Evolutionary conservation across 2,888 invertebrate genomes (phyloP).

Genomic region (Amphipoea lucens): DNA sequence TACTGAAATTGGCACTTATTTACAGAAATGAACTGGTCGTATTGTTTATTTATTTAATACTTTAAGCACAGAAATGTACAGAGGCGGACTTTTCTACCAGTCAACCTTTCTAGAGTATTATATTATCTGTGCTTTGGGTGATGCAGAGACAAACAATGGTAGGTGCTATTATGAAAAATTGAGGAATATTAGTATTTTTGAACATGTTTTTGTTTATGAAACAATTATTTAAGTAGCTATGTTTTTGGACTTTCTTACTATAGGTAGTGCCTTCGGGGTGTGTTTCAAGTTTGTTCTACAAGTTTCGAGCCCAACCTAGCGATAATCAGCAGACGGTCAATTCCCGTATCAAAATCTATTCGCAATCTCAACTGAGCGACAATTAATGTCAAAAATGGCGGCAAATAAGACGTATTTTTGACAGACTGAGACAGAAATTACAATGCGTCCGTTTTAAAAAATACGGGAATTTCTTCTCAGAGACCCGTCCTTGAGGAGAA

Average conservation of each 20-base stretch:
- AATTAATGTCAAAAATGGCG: too few relatives aligned
- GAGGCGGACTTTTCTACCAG: too few relatives aligned
- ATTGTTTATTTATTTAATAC: constrained; percentile 1
- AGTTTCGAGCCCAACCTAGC: neutral
- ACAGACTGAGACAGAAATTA: neutral
- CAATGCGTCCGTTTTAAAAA: too few relatives aligned
- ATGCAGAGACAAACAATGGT: too few relatives aligned
- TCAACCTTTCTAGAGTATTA: too few relatives aligned
- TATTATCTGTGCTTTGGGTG: too few relatives aligned
- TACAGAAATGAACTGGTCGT: constrained; percentile 14
- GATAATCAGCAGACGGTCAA: neutral
- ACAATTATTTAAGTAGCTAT: neutral
- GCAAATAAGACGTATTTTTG: neutral
- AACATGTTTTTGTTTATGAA: neutral
- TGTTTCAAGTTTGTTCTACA: neutral
- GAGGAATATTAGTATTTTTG: too few relatives aligned
- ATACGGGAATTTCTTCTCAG: too few relatives aligned
- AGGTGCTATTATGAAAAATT: too few relatives aligned
- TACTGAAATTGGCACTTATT: constrained; percentile 7
- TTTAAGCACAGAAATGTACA: too few relatives aligned
- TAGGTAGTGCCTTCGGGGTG: neutral
- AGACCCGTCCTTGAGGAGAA: too few relatives aligned
- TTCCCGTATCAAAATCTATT: neutral
- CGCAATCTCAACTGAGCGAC: neutral
- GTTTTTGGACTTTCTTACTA: too few relatives aligned